These are phyloP conservation scores for Grammomys dolichurus DNA, from an alignment of 2,113 vertebrate genomes.

Conservation along the genomic window DNA sequence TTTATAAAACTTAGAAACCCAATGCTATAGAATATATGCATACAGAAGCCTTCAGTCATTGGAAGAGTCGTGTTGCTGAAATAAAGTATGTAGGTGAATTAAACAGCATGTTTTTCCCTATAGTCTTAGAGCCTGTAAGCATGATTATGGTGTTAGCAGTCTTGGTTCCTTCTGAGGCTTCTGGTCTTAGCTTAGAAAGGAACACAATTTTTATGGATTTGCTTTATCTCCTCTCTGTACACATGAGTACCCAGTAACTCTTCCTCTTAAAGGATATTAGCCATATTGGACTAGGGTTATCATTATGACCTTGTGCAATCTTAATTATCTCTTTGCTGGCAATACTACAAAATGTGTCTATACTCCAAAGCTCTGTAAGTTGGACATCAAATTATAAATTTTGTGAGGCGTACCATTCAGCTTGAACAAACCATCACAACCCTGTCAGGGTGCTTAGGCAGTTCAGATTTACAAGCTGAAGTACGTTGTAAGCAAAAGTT, in stretches of 20 bases:
- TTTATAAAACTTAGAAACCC: neutral
- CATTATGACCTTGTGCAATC: neutral
- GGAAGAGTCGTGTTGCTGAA: neutral
- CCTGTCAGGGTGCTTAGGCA: neutral
- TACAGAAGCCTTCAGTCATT: neutral
- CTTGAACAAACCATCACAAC: neutral
- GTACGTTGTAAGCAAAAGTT: conserved; percentile 19
- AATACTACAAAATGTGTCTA: neutral
- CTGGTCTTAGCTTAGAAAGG: neutral
- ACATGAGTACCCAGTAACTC: neutral
- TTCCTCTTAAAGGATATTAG: neutral
- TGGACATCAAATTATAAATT: neutral
- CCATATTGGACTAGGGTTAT: neutral
- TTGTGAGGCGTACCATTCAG: neutral
- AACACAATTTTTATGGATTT: neutral
- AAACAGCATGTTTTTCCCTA: neutral
- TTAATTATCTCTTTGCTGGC: conserved; percentile 15
- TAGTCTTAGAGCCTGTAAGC: neutral
- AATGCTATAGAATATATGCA: neutral
- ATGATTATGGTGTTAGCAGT: neutral
- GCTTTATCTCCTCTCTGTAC: neutral
- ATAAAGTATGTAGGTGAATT: neutral
- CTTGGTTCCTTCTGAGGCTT: conserved; percentile 2
- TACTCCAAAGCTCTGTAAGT: neutral
- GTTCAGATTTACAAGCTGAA: conserved; percentile 24